Evolutionary conservation across 2,797 vertebrate species (phyloP).

Genomic region (Micropoecilia bifurca): DNA sequence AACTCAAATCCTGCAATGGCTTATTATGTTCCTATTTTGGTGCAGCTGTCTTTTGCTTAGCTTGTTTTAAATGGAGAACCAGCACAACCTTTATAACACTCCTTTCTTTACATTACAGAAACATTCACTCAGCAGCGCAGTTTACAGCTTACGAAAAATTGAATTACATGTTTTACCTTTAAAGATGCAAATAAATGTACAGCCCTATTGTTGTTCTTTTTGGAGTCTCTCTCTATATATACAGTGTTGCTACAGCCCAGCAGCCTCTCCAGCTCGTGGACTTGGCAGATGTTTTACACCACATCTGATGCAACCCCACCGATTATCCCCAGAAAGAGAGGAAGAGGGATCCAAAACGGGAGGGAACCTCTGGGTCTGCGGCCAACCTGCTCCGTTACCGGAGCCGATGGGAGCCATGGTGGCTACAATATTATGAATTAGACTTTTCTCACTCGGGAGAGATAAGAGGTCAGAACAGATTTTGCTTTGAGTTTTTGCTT

Average conservation of each 20-base stretch:
- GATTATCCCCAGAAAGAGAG: neutral
- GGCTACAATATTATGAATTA: neutral
- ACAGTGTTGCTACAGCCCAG: neutral
- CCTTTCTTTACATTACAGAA: neutral
- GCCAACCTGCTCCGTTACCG: neutral
- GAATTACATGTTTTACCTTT: neutral
- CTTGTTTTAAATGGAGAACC: constrained; percentile 37
- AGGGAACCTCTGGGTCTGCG: neutral
- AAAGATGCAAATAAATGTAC: neutral
- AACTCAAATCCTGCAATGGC: constrained; percentile 12
- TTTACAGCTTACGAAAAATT: neutral
- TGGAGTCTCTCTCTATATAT: too few relatives aligned
- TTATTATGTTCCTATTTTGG: constrained; percentile 13
- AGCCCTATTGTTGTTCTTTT: neutral
- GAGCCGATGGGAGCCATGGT: neutral
- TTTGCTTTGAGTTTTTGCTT: neutral
- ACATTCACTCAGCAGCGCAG: constrained; percentile 1
- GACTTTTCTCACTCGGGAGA: neutral
- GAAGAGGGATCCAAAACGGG: neutral
- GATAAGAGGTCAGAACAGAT: neutral
- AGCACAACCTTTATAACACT: constrained; percentile 2
- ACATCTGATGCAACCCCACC: too few relatives aligned
- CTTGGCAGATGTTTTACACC: neutral
- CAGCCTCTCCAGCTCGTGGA: neutral
- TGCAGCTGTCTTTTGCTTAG: constrained; percentile 15